Evolutionary conservation across 2,113 vertebrate species (phyloP).

Genomic region (Litocranius walleri): DNA sequence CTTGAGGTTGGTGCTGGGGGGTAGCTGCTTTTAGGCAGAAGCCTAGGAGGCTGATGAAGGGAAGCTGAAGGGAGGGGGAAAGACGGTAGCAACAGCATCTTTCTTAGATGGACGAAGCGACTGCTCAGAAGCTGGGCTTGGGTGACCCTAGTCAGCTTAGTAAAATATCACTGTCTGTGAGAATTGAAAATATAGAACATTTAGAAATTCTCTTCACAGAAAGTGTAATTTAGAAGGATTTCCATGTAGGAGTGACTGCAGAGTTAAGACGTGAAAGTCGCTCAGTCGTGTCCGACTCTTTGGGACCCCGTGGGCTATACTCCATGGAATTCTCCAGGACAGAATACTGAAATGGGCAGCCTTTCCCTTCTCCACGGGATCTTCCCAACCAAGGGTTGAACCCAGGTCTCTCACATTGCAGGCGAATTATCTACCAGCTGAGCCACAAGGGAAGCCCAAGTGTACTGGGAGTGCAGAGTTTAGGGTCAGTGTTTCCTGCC

Average conservation of each 20-base stretch:
- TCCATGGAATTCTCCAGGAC: neutral
- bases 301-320: neutral
- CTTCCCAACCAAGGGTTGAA: neutral
- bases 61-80: neutral
- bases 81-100: neutral
- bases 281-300: neutral
- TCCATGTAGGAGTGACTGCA: neutral
- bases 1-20: neutral
- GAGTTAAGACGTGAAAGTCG: neutral
- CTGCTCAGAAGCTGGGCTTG: neutral
- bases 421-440: neutral
- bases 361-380: neutral
- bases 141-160: neutral
- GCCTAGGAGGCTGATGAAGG: neutral
- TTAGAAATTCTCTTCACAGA: neutral
- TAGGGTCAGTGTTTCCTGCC: neutral
- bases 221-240: neutral
- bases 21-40: neutral
- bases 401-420: neutral
- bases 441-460: neutral
- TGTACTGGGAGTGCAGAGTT: neutral
- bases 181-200: neutral
- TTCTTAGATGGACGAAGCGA: neutral
- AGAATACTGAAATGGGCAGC: neutral
- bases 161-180: neutral